Base-by-base conservation (phyloP, 1,140 invertebrate species). In the Hesperophylax magnus region DNA sequence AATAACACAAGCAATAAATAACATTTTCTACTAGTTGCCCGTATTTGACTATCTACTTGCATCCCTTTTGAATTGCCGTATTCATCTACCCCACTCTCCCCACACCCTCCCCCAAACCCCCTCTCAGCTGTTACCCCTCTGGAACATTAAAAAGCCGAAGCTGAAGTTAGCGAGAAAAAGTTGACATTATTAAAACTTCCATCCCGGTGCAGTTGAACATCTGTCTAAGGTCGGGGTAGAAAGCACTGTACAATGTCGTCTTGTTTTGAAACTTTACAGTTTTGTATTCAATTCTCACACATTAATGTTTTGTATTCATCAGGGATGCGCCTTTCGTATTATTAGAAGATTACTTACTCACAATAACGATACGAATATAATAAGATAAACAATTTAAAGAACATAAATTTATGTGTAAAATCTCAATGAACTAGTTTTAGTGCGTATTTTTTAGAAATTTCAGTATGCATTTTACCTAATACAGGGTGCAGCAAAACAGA, bases 111-210 rank as follows among this genome's bases (percentile, higher is more conserved):
- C 2, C 58, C 20, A 1, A 22, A n/a, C 58, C 20, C 52, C 39
- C 76, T 47, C 9, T 47, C 80, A 81, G 72, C 67, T 81, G 76
- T 72, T 63, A 72, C 80, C n/a, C 69, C 63, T 65, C 80, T 53
- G 56, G 27, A 76, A 78, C 80, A 81, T 81, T 81, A 81, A 77
- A 47, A 78, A 71, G 31, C 58, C 65, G 52, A 61, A 60, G 67
- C 77, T 71, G 17, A 60, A 79, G 27, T 79, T 79, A 17, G 61
- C 47, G 39, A 60, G 34, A 77, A 79, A 82, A 82, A 82, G 63
- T 60, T 72, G 77, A 79, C 81, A 77, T 82, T 82, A 82, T 82
- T 82, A 82, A 82, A 82, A 78, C 77, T 78, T 79, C 77, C 61
- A 81, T 77, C 69, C 63, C 58, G 53, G 72, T 81, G 72, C 63